Base-by-base conservation (phyloP, 2,888 invertebrate genomes). In the Parnassius apollo region DNA sequence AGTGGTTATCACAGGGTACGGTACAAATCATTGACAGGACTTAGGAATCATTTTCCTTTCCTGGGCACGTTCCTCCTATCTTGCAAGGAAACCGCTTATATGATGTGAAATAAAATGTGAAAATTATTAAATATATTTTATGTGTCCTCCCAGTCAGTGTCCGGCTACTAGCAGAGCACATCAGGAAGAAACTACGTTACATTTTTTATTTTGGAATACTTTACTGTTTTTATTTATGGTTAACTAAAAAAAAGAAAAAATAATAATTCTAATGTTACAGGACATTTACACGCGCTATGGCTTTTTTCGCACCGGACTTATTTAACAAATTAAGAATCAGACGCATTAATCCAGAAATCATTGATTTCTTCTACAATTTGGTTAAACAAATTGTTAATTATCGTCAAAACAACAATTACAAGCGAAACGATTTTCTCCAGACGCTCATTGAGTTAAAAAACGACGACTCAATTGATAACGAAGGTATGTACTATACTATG, bases 391-490 rank as follows among this genome's bases (percentile, higher is more conserved):
- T 86, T 0, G 87, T 92, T 2, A 79, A 81, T 13, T 85, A 85
- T 66, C 77, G 92, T 1, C 71, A 83, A 63, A 78, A 77, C 53
- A 73, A 88, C 68, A 72, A 75, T 7, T 79, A 86, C 59, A 83
- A 78, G 44, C 77, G 93, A 53, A 90, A 92, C 65, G 93, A 93
- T 72, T 93, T 93, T 71, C 74, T 93, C 64, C 92, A 93, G 73
- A 82, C 93, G 3, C 78, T 93, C 9, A 93, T 93, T 51, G 88
- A 93, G 53, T 72, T 93, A 66, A 91, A 86, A 69, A 87, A 91
- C 69, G 81, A 76, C 45, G 73, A 76, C 68, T 70, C 71, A 46
- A 72, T 73, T 54, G 76, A 76, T 53, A 76, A 80, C 59, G 77
- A 78, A 79, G 84, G 83, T 85, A 76, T 49, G 42, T 49, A 10